Evolutionary conservation across 2,113 vertebrate species (phyloP).

Genomic region (Neodontobutis hainanensis): DNA sequence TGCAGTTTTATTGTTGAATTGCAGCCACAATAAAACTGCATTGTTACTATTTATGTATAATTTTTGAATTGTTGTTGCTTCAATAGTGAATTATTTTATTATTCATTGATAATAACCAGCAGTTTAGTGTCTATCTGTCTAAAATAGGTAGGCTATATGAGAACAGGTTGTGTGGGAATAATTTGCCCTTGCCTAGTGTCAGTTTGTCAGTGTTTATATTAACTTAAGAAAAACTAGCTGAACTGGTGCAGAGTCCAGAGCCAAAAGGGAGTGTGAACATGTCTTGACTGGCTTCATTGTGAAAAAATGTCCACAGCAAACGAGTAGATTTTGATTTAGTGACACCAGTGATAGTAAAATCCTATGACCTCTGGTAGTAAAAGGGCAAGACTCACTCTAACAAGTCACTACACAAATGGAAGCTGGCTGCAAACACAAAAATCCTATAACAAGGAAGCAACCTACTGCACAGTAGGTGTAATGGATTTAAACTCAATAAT

Average conservation of each 20-base stretch:
- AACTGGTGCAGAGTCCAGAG: constrained; percentile 74
- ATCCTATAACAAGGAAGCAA: constrained; percentile 13
- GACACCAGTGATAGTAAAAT: neutral
- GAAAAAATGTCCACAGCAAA: constrained; percentile 26
- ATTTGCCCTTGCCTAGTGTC: constrained; percentile 10
- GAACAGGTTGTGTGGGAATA: constrained; percentile 61
- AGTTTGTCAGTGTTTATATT: constrained; percentile 65
- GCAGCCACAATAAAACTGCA: too few relatives aligned
- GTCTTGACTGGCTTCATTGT: constrained; percentile 61
- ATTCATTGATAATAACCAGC: constrained; percentile 19
- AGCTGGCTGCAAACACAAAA: constrained; percentile 2
- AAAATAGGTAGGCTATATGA: constrained; percentile 36
- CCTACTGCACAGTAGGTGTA: neutral
- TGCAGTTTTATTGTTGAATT: too few relatives aligned
- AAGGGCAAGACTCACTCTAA: constrained; percentile 34
- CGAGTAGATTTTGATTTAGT: neutral
- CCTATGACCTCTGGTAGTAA: constrained; percentile 20
- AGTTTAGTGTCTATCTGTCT: constrained; percentile 23
- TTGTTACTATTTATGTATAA: too few relatives aligned
- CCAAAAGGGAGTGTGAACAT: constrained; percentile 41
- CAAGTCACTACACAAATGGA: neutral
- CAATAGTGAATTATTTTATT: constrained; percentile 33
- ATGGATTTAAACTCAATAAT: too few relatives aligned
- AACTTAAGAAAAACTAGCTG: constrained; percentile 62
- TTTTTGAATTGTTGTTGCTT: neutral